Base-by-base conservation (phyloP, 2,888 invertebrate species). In the Meta bourneti region DNA sequence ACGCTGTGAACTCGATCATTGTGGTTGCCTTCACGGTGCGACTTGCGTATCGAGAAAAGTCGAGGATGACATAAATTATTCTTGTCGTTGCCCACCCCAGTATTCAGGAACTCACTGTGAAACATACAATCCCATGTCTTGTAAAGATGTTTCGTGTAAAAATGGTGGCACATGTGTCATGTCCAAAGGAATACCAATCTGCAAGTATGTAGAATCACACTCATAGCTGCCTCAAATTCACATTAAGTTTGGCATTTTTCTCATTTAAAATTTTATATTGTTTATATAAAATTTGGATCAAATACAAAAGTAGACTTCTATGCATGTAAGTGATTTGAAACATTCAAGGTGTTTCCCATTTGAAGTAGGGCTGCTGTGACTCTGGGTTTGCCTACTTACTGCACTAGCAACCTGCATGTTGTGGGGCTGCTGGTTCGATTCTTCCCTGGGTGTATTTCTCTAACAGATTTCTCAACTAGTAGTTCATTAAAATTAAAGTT, bases 121-220 rank as follows among this genome's bases (percentile, higher is more conserved):
- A 80, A 90, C 88, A 8, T 92, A 89, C 74, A 87, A 92, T 16
- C 92, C 93, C 11, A 93, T 85, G 34, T 88, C 89, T 13, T 93
- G 93, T 81, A 83, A 86, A 48, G 92, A 93, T 74, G 75, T 93
- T 49, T 52, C 71, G 16, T 94, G 96, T 94, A 94, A 95, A 79
- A 96, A 96, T 94, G 95, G 96, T 11, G 96, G 96, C 9, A 95
- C 94, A 0, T 96, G 96, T 93, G 95, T 95, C 16, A 94, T 95
- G 61, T 95, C 95, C 75, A 95, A 95, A 72, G 95, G 95, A 20
- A 94, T 71, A 54, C 93, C 96, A 0, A 94, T 95, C 48, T 96
- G 96, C 94, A 95, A 95, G 93, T 94, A 54, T 11, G 86, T 85
- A 20, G 1, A 54, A 34, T 48, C 34, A 34, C 34, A 34, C 4